These are phyloP conservation scores for Lepidostoma basale DNA, from an alignment of 1,140 invertebrate genomes.

Conservation along the genomic window DNA sequence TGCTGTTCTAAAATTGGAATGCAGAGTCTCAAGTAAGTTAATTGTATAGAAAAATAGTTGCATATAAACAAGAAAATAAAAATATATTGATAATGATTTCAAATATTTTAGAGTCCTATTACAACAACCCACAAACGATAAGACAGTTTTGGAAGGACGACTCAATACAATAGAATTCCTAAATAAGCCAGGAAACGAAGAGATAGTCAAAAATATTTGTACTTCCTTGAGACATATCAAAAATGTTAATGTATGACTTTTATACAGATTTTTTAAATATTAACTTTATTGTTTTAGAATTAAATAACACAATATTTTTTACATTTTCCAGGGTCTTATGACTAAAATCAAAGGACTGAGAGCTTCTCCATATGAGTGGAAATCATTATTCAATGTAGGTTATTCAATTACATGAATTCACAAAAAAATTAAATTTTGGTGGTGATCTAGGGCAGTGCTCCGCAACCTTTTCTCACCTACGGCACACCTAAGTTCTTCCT, in stretches of 20 bases:
- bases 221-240: conserved; percentile 65
- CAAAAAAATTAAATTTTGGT: not conserved
- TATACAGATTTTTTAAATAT: not conserved
- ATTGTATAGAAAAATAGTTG: not conserved
- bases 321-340: conserved; percentile 60
- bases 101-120: conserved; percentile 60
- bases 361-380: conserved; percentile 71
- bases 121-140: conserved; percentile 66
- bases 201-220: conserved; percentile 63
- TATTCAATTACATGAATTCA: conserved; percentile 1
- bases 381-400: conserved; percentile 66
- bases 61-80: not conserved
- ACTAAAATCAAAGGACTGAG: conserved; percentile 66
- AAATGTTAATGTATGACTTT: conserved; percentile 59
- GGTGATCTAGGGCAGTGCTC: no score
- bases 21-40: conserved; percentile 59
- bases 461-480: no score
- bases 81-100: not conserved
- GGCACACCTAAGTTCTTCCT: no score
- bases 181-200: conserved; percentile 61
- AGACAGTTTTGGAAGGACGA: conserved; percentile 61
- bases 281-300: not conserved
- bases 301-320: not conserved
- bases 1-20: conserved; percentile 70
- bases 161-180: conserved; percentile 69